Conservation (phyloP, 2,113 vertebrate species). For the Thamnophis sirtalis region DNA sequence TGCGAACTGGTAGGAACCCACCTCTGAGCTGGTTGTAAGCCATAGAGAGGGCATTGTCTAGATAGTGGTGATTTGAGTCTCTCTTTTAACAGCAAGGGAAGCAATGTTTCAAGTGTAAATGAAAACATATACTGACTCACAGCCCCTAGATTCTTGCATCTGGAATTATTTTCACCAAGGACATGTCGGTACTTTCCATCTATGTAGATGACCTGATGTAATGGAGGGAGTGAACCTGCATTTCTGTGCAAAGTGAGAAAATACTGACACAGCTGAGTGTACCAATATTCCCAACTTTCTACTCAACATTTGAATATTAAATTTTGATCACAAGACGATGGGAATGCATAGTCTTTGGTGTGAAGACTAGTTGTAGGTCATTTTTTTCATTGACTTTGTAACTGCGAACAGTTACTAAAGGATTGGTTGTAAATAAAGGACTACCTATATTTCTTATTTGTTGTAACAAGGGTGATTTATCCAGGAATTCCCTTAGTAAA, state of each 20-base stretch:
- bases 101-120: background rate
- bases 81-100: no score
- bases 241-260: background rate
- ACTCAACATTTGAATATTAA: background rate
- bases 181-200: background rate
- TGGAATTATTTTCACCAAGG: background rate
- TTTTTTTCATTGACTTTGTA: no score
- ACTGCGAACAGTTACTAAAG: no score
- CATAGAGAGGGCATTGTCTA: no score
- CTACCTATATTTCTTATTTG: background rate
- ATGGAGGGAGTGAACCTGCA: background rate
- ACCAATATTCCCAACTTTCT: background rate
- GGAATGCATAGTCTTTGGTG: no score
- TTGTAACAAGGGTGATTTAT: background rate
- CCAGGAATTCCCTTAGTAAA: background rate
- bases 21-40: no score
- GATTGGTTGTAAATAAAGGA: no score
- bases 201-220: background rate
- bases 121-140: background rate
- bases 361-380: no score
- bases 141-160: background rate
- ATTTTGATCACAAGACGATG: background rate
- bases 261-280: background rate
- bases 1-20: no score
- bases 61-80: no score